Conservation (phyloP, 2,797 vertebrate species). For the Philypnodon macrostomus region DNA sequence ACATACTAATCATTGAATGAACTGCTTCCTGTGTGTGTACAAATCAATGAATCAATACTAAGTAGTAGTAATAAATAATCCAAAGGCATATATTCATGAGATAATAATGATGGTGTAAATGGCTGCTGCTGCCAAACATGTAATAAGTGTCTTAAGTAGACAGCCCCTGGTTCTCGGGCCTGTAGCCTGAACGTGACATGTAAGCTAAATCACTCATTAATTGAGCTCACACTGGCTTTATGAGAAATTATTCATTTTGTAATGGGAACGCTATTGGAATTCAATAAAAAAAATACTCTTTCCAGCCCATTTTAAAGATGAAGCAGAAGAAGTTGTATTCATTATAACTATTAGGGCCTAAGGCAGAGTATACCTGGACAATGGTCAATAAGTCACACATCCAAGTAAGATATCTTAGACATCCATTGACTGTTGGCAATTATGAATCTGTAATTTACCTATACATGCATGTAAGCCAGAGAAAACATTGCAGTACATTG, state of each 20-base stretch:
- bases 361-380: neutral
- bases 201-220: neutral
- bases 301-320: neutral
- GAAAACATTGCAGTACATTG: too few species aligned
- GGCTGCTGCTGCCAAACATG: neutral
- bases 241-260: neutral
- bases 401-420: too few species aligned
- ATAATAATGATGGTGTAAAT: slow-evolving; percentile 11
- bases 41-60: slow-evolving; percentile 29
- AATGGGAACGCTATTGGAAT: neutral
- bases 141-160: neutral
- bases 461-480: too few species aligned
- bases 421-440: too few species aligned
- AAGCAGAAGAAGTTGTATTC: too few species aligned
- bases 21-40: slow-evolving; percentile 14
- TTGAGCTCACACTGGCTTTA: neutral
- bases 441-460: too few species aligned
- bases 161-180: neutral
- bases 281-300: slow-evolving; percentile 2
- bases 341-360: too few species aligned
- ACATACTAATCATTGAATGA: slow-evolving; percentile 17
- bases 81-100: slow-evolving; percentile 5
- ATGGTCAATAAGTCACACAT: too few species aligned
- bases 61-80: slow-evolving; percentile 20
- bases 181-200: neutral